These are phyloP conservation scores for Mormyrus iriodes DNA, from an alignment of 2,113 vertebrate genomes.

Conservation along the genomic window DNA sequence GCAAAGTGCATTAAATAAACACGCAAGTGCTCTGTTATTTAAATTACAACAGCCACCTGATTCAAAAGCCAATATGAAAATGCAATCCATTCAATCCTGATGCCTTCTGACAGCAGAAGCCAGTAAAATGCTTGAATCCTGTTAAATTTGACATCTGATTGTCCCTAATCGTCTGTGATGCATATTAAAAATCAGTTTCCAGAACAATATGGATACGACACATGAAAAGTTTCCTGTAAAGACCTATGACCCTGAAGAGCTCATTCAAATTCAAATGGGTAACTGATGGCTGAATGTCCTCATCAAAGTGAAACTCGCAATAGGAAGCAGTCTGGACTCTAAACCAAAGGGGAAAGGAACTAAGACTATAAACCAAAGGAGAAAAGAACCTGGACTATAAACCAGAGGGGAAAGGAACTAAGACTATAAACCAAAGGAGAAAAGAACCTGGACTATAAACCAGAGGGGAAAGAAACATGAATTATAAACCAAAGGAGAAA, in stretches of 20 bases:
- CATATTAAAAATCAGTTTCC: background rate
- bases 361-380: background rate
- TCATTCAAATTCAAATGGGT: background rate
- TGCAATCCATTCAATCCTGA: background rate
- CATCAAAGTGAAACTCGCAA: background rate
- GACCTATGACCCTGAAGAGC: background rate
- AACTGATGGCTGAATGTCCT: background rate
- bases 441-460: background rate
- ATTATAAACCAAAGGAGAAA: background rate
- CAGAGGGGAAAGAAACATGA: background rate
- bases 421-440: background rate
- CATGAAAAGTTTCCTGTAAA: background rate
- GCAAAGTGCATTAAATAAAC: background rate
- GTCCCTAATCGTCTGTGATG: background rate
- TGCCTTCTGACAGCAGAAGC: background rate
- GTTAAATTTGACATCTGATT: background rate
- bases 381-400: background rate
- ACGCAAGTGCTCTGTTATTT: background rate
- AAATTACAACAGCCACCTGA: background rate
- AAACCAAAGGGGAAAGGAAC: background rate
- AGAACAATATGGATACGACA: constrained; percentile 1
- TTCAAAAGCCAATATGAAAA: background rate
- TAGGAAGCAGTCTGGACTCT: background rate
- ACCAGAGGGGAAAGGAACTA: background rate
- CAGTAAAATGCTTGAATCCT: background rate